Evolutionary conservation across 1,140 invertebrate genomes (phyloP).

Genomic region (Tyrophagus putrescentiae): DNA sequence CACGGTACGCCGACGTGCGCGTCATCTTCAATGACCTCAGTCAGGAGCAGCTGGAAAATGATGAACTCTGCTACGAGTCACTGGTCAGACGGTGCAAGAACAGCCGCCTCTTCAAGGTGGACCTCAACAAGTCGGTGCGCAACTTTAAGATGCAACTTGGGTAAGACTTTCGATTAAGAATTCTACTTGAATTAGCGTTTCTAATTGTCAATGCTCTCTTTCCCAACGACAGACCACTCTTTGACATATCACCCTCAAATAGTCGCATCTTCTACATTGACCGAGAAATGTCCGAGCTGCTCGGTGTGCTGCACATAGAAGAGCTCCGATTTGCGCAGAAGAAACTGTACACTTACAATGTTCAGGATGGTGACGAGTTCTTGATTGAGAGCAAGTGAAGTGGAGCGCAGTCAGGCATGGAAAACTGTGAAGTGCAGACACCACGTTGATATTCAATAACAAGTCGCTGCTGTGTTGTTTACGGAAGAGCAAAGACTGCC

Average conservation of each 20-base stretch:
- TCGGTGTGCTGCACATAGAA: conserved; percentile 21
- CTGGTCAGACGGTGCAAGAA: neutral
- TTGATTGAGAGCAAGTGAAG: conserved; percentile 50
- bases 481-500: no score
- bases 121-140: conserved; percentile 27
- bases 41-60: conserved; percentile 28
- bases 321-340: conserved; percentile 47
- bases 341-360: conserved; percentile 79
- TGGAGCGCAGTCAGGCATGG: no score
- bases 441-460: no score
- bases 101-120: conserved; percentile 21
- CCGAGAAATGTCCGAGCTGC: conserved; percentile 42
- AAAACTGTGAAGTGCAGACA: no score
- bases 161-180: conserved; percentile 2
- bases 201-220: neutral
- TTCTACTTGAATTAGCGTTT: neutral
- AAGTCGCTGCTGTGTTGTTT: no score
- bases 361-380: conserved; percentile 74
- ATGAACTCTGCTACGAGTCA: conserved; percentile 10
- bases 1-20: conserved; percentile 65
- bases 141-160: conserved; percentile 26
- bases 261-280: conserved; percentile 69
- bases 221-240: conserved; percentile 21
- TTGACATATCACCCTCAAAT: conserved; percentile 57
- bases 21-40: conserved; percentile 59